Conservation (phyloP, 2,888 invertebrate species). For the Caenorhabditis afra region DNA sequence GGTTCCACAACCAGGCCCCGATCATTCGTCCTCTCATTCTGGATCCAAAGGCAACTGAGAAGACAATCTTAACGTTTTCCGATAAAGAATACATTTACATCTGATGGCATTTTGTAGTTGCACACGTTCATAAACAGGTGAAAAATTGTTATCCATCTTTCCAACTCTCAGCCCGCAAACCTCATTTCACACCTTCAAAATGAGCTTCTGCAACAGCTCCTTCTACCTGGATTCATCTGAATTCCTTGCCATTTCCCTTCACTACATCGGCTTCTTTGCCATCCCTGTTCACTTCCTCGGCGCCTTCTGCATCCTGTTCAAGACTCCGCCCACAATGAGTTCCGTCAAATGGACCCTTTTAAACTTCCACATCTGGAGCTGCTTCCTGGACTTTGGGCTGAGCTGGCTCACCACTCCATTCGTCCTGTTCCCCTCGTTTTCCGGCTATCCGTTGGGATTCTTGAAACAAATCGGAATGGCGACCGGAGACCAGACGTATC, state of each 20-base stretch:
- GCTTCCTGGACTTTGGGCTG: conserved; percentile 2
- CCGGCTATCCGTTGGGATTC: conserved; percentile 5
- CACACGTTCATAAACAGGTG: no score
- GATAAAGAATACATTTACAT: no score
- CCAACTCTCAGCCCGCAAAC: no score
- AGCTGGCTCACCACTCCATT: not conserved
- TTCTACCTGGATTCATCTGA: conserved; percentile 3
- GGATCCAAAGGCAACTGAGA: no score
- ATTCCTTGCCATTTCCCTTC: conserved; percentile 6
- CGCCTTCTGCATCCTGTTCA: conserved; percentile 23
- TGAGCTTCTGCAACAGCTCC: no score
- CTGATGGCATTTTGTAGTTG: no score
- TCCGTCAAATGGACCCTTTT: not conserved
- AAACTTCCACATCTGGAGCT: not conserved
- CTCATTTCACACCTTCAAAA: no score
- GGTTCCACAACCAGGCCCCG: not conserved
- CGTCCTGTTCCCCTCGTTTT: conserved; percentile 3
- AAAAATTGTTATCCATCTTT: no score
- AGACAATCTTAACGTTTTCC: no score
- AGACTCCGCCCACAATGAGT: conserved; percentile 5
- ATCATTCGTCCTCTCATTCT: no score
- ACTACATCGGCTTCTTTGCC: not conserved
- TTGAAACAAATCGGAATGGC: not conserved
- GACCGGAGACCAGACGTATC: not conserved
- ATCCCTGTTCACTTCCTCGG: conserved; percentile 22